Percentiles rank a stretch among this genome's conserved stretches.
These are phyloP conservation scores for Lingula anatina DNA, from an alignment of 2,888 invertebrate genomes.

Conservation along the genomic window DNA sequence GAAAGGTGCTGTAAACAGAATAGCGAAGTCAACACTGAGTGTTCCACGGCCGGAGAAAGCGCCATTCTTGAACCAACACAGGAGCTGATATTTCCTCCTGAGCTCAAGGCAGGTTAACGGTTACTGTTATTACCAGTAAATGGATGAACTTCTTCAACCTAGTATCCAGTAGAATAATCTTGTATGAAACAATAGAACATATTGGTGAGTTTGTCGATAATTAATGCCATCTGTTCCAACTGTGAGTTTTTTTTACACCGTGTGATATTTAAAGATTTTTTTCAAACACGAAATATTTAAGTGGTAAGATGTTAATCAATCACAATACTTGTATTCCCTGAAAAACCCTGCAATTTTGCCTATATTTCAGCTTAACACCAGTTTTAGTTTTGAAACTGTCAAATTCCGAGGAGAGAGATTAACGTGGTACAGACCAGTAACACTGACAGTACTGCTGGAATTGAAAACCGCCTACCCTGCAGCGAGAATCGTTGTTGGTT, in stretches of 20 bases:
- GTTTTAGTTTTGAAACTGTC: constrained; percentile 59
- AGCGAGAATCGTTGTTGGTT: constrained; percentile 70
- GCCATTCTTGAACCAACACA: constrained; percentile 76
- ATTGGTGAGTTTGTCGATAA: background rate
- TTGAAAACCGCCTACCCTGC: constrained; percentile 61
- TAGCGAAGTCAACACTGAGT: no score
- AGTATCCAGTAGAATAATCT: background rate
- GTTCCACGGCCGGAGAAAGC: no score
- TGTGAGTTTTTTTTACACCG: no score
- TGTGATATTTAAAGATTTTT: background rate
- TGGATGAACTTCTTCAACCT: background rate
- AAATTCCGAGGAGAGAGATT: constrained; percentile 59
- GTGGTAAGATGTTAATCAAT: constrained; percentile 7
- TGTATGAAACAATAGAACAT: background rate
- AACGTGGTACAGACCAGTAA: constrained; percentile 73
- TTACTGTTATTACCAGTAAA: constrained; percentile 32
- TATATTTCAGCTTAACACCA: constrained; percentile 42
- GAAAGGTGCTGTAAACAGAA: no score
- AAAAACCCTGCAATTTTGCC: no score
- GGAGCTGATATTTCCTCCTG: constrained; percentile 87
- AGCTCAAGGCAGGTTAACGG: no score
- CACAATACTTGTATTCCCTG: no score
- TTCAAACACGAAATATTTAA: constrained; percentile 5
- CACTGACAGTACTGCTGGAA: constrained; percentile 62
- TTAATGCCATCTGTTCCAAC: background rate